phyloP scores from a whole-genome alignment of 2,888 invertebrate genomes.

The Operophtera brumata region DNA sequence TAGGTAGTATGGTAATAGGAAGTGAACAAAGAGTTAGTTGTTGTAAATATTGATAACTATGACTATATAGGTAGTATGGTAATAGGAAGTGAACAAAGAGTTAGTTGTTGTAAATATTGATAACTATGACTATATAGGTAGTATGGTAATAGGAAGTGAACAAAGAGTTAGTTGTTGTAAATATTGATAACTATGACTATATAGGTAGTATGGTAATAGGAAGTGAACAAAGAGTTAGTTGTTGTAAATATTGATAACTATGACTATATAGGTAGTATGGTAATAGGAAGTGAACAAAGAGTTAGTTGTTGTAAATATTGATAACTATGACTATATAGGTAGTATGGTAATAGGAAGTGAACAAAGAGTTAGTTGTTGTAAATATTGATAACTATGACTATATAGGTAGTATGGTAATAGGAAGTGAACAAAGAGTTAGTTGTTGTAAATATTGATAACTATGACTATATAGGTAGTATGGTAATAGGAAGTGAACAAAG shows the following conservation, averaged over 20 bases:
- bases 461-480: too few relatives aligned
- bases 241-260: too few relatives aligned
- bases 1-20: neutral
- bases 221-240: conserved; percentile 7
- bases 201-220: neutral
- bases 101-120: too few relatives aligned
- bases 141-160: neutral
- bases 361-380: neutral
- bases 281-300: conserved; percentile 1
- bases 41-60: neutral
- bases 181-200: neutral
- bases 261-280: neutral
- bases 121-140: neutral
- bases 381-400: too few relatives aligned
- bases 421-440: too few relatives aligned
- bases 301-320: too few relatives aligned
- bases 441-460: too few relatives aligned
- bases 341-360: neutral
- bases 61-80: neutral
- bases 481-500: too few relatives aligned
- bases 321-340: neutral
- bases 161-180: too few relatives aligned
- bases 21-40: conserved; percentile 5
- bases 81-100: conserved; percentile 2
- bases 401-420: too few relatives aligned